Conservation (phyloP, 2,113 vertebrate genomes). For the Panthera uncia region DNA sequence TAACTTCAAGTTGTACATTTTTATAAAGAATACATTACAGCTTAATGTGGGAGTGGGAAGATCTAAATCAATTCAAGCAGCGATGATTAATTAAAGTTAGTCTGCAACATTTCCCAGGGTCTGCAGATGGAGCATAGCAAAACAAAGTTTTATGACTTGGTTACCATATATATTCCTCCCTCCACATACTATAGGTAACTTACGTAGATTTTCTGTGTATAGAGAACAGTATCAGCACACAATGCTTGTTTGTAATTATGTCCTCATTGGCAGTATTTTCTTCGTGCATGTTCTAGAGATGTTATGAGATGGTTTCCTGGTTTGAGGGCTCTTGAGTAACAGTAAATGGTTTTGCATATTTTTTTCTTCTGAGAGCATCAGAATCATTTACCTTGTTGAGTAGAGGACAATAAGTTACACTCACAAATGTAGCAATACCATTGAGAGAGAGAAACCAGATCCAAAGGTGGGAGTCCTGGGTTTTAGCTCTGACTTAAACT, state of each 20-base stretch:
- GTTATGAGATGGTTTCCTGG: neutral
- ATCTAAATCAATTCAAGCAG: constrained; percentile 60
- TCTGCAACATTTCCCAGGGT: constrained; percentile 30
- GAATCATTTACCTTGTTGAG: neutral
- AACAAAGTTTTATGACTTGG: constrained; percentile 40
- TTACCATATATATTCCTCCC: neutral
- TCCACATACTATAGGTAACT: neutral
- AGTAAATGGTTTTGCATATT: neutral
- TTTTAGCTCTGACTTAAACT: neutral
- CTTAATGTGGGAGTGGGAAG: constrained; percentile 64
- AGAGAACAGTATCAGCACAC: neutral
- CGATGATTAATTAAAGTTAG: constrained; percentile 71
- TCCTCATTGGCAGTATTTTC: neutral
- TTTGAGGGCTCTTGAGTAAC: neutral
- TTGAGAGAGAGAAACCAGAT: neutral
- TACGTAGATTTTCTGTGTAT: neutral
- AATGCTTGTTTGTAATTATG: neutral
- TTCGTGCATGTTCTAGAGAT: neutral
- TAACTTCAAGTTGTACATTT: constrained; percentile 73
- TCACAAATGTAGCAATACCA: neutral
- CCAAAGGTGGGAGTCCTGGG: neutral
- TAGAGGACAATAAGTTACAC: neutral
- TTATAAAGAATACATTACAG: constrained; percentile 66
- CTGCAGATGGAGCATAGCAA: constrained; percentile 34
- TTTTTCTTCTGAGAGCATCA: neutral